Evolutionary conservation across 2,888 invertebrate species (phyloP), one percentile per base, ranked within the genome.

Genomic region (Barypeithes pellucidus): DNA sequence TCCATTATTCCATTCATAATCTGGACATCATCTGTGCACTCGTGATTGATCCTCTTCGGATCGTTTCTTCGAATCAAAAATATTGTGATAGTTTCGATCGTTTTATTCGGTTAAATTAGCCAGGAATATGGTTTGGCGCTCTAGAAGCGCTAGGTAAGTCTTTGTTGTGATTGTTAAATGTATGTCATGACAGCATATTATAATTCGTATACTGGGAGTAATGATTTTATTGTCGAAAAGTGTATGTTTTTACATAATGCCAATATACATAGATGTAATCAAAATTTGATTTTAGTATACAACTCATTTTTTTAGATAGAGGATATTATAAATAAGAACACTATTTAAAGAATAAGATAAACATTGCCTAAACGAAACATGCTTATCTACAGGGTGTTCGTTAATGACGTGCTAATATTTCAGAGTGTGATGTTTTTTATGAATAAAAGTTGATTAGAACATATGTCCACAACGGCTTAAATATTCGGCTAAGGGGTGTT

Each of bases 111-210:
- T 47, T 33, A 2, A 20, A 36, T 36, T 20, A 36, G 0, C 29
- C 8, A 20, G 20, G 47, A 52, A 52, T 45, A 74, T 74, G 74
- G 41, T 67, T 75, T 75, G 75, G 75, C 72, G 75, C 72, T 63
- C 52, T 63, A 33, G 12, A 45, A 43, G 41, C 33, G 43, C 29
- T 62, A 60, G 74, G 74, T 74, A 62, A 74, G 74, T 74, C 70
- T 69, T 73, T 74, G 74, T 74, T 74, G 70, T 74, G 74, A 67
- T 71, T 67, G 68, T 41, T 14, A 36, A 59, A 73, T 47, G 9
- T 70, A 54, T 74, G 74, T 67, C 71, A 71, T 60, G 60, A 60
- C 59, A 67, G 59, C 67, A 57, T 33, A 33, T 29, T 29, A 29
- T 33, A 33, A 57, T 57, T 57, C 11, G 14, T 9, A 16, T 9